Base-by-base conservation (phyloP, 2,888 invertebrate genomes). In the Hanleya hanleyi region DNA sequence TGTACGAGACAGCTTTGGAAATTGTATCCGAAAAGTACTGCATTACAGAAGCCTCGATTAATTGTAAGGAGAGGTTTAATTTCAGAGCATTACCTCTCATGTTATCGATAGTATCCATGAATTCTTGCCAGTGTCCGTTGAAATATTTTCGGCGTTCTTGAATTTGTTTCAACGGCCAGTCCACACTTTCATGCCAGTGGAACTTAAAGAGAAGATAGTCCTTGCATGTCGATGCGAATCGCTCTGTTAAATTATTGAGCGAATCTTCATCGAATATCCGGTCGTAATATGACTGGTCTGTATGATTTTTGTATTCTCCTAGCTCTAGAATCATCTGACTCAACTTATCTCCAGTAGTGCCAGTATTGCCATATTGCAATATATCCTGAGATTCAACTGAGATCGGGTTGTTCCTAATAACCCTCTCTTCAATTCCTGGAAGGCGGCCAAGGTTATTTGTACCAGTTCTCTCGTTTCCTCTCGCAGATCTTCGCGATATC, bases 141-240 rank as follows among this genome's bases (percentile, higher is more conserved):
- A 81, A 79, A 5, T 70, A 36, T 12, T 71, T 51, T 9, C 75
- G 69, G 62, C 81, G 69, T n/a, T 73, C 67, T 36, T 77, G 37
- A 1, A 85, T 65, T 1, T 82, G 72, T 26, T 72, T 51, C 9
- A 77, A 38, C 6, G 86, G 83, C 29, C 80, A 77, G 6, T 85
- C 84, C 7, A 86, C 76, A 1, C 80, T 77, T 57, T 85, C 83
- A 9, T 65, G 26, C 57, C 57, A 57, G 32, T 57, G 57, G 26
- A 57, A 57, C 32, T 57, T 57, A 29, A 32, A 57, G 2, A 57
- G 57, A 1, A 57, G 57, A 29, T 57, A 57, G 4, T 22, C 57
- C 29, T 57, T 57, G n/a, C n/a, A n/a, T n/a, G n/a, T n/a, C n/a
- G n/a, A n/a, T n/a, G n/a, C n/a, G n/a, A n/a, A n/a, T n/a, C n/a